Base-by-base conservation (phyloP, 1,140 invertebrate species). In the Lysiphlebus fabarum region DNA sequence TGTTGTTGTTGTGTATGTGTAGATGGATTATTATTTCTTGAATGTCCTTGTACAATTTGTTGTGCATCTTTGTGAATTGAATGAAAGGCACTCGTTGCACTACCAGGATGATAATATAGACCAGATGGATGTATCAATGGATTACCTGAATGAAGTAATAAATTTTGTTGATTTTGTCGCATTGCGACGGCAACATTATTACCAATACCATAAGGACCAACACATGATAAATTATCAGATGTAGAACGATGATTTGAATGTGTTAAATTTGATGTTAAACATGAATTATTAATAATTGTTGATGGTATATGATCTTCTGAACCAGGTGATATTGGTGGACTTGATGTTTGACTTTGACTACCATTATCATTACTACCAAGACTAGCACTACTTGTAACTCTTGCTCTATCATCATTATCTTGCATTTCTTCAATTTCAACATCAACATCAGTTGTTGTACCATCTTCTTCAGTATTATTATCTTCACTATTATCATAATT, bases 51-150 rank as follows among this genome's bases (percentile, higher is more conserved):
- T 26, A 26, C 55, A 26, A 73, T 62, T 6, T 71, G 62, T 36
- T 74, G 73, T 45, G 68, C 68, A 63, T 79, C 76, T 59, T 79
- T 79, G 64, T 77, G 75, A 70, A 79, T 78, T 42, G 77, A 76
- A 55, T 79, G 77, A 66, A 79, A 79, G 26, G 77, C 77, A 36
- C 73, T 70, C 11, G 75, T 64, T 0, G 53, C 17, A 6, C 56
- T 48, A 48, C 59, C 59, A 9, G 75, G 74, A 63, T 77, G 74
- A 65, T 76, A 78, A 54, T 77, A 79, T 40, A 79, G 59, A 63
- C 71, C 72, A 44, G 70, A 70, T 1, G 76, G 71, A 59, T 77
- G 73, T 14, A 77, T 70, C 11, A 76, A 68, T 8, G 73, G 70
- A 4, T 70, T 71, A 45, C 71, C 74, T 5, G 71, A 72, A 44